Evolutionary conservation across 2,113 vertebrate species (phyloP), one percentile per base, ranked within the genome.

Genomic region (Alethe castanea): DNA sequence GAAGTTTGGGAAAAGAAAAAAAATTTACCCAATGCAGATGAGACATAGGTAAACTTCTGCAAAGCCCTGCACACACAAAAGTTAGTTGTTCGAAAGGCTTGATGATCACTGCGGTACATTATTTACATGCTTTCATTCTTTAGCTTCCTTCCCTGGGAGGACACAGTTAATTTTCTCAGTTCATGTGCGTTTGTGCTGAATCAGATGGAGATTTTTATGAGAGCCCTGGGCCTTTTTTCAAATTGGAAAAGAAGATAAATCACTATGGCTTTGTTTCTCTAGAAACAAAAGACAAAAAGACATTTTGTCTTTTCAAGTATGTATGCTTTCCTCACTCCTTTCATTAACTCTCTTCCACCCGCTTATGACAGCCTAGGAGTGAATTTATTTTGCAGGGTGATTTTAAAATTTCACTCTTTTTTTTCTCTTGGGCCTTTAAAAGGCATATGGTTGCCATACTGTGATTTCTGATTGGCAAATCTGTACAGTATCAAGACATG

Each of bases 211-310:
- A 52, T 83, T 94, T 95, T 93, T 94, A 93, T 85, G 87, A 54
- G 84, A 73, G 64, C 88, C 70, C 78, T 82, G 67, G 81, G 82
- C 66, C 40, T 92, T 92, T 89, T 88, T 90, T 91, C 26, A 83
- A 78, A 62, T 71, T 92, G 81, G 74, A 90, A 93, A 92, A 83
- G 70, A 88, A 81, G 91, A 94, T 93, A 95, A 95, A 93, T 96
- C 93, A 83, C 60, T 88, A 33, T 67, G 57, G 52, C 87, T 94
- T 94, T 96, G 59, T 96, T 96, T 91, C 71, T 90, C 45, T 26
- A 62, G 56, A 35, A 35, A 35, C 35, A 35, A 35, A 35, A 35
- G 35, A 35, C 35, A 35, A 35, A 35, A 35, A 94, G 81, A 93
- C 67, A 44, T 95, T 93, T 85, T 96, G 92, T 95, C 87, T 88